Percentiles rank a stretch among this genome's conserved stretches.
Evolutionary conservation across 2,113 vertebrate genomes (phyloP).

Genomic region (Oreochromis aureus): DNA sequence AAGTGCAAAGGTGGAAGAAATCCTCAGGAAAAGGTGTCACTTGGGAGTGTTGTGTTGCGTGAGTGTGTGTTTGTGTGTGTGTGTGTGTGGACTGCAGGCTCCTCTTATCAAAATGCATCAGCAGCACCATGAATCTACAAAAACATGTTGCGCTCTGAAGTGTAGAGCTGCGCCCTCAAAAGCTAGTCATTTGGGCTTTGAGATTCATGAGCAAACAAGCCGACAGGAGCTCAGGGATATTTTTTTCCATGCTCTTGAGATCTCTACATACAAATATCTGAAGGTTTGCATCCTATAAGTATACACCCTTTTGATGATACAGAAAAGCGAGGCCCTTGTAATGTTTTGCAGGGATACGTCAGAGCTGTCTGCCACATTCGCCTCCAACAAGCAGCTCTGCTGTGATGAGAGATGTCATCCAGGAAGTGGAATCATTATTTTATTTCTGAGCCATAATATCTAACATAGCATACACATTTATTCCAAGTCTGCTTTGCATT

Average conservation of each 20-base stretch:
- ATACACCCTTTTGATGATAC: slow-evolving; percentile 11
- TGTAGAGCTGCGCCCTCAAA: neutral
- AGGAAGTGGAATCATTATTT: neutral
- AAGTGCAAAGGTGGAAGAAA: slow-evolving; percentile 20
- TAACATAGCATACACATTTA: neutral
- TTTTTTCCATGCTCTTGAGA: neutral
- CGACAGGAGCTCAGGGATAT: slow-evolving; percentile 6
- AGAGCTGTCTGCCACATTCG: neutral
- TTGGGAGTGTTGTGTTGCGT: neutral
- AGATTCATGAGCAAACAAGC: slow-evolving; percentile 40
- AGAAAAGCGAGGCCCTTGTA: neutral
- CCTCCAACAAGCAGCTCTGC: neutral
- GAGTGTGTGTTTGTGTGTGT: neutral
- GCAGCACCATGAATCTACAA: neutral
- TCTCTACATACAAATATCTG: slow-evolving; percentile 1
- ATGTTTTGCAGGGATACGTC: neutral
- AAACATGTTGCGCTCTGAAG: neutral
- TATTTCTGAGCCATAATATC: neutral
- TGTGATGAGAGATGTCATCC: neutral
- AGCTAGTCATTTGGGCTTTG: neutral
- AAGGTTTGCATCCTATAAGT: neutral
- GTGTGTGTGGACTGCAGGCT: neutral
- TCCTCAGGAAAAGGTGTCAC: neutral
- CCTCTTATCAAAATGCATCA: neutral
- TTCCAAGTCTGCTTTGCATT: neutral